Evolutionary conservation across 2,797 vertebrate species (phyloP).

Genomic region (Gadopsis marmoratus): DNA sequence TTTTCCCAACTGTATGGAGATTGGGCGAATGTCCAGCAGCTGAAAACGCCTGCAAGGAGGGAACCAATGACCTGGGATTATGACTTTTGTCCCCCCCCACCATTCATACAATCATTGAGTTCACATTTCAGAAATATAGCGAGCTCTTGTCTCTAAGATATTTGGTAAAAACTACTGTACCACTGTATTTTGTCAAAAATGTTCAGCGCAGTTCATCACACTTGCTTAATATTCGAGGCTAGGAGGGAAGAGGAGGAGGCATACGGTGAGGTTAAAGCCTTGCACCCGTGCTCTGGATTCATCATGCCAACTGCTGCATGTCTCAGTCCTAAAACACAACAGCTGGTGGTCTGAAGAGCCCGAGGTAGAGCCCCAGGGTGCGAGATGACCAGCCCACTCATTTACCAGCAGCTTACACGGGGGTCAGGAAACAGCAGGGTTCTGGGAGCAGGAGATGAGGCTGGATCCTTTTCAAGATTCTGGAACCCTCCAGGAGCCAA

Average conservation of each 20-base stretch:
- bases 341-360: conserved; percentile 83
- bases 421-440: conserved; percentile 70
- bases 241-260: conserved; percentile 26
- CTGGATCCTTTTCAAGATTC: conserved; percentile 75
- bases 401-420: conserved; percentile 75
- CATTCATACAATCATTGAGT: neutral
- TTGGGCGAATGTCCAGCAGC: neutral
- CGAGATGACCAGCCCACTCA: conserved; percentile 80
- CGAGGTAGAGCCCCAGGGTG: conserved; percentile 76
- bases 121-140: neutral
- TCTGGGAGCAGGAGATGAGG: conserved; percentile 64
- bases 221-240: conserved; percentile 14
- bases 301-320: conserved; percentile 73
- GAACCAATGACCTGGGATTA: neutral
- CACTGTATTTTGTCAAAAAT: neutral
- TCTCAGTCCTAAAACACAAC: conserved; percentile 78
- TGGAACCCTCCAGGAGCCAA: conserved; percentile 59
- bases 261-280: conserved; percentile 52
- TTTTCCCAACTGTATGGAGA: neutral
- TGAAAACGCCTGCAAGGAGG: neutral
- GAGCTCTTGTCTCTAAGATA: neutral
- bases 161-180: conserved; percentile 7
- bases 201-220: conserved; percentile 14
- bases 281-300: conserved; percentile 55
- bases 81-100: no score